A percentile compares a stretch with the other conserved stretches of the same genome.
phyloP scores from a whole-genome alignment of 2,888 invertebrate genomes.

The Trypoxylon attenuatum region DNA sequence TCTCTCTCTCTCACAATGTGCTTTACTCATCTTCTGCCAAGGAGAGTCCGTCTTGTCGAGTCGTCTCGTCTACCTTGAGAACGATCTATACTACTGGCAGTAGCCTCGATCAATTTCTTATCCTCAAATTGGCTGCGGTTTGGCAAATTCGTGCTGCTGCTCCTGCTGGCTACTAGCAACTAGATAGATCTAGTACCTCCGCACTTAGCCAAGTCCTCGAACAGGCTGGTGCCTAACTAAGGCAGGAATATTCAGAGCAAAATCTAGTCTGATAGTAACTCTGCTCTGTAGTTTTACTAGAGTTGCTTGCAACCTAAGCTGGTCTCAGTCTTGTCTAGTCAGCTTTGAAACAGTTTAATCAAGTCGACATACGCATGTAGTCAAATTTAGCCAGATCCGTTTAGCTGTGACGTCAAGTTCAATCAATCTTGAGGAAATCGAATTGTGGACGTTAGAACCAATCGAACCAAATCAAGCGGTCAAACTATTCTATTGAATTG shows the following conservation, averaged over 20 bases:
- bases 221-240: neutral
- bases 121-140: constrained; percentile 22
- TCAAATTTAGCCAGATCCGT: too few species aligned
- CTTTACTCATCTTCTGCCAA: constrained; percentile 26
- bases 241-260: neutral
- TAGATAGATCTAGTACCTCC: neutral
- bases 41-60: neutral
- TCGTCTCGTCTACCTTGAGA: neutral
- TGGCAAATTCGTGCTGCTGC: neutral
- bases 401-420: too few species aligned
- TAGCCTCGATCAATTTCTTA: constrained; percentile 9
- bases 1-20: constrained; percentile 17
- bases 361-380: too few species aligned
- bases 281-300: too few species aligned
- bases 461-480: too few species aligned
- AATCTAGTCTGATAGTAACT: too few species aligned
- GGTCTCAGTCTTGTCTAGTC: too few species aligned
- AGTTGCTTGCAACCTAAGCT: too few species aligned
- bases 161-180: neutral
- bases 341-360: too few species aligned
- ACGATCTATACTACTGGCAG: constrained; percentile 4
- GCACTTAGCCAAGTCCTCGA: neutral
- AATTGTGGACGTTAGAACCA: too few species aligned
- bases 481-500: too few species aligned
- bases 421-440: too few species aligned